These are phyloP conservation scores for Leptodactylus fuscus DNA, from an alignment of 2,113 vertebrate genomes.

Conservation along the genomic window DNA sequence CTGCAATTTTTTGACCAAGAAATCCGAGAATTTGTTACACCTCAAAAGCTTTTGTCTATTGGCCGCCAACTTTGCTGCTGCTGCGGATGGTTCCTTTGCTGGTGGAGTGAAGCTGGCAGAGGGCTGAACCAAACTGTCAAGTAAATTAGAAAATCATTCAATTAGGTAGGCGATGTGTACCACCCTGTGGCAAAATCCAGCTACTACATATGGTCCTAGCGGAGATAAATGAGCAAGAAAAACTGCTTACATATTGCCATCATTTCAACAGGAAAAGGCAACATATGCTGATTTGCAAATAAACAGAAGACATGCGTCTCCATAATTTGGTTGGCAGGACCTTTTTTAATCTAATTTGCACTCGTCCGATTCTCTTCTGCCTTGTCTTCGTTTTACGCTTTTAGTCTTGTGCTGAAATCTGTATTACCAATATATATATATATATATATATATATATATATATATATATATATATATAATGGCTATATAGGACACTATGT, in stretches of 20 bases:
- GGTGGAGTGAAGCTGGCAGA: slow-evolving; percentile 74
- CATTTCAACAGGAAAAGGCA: slow-evolving; percentile 54
- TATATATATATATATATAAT: too few relatives aligned
- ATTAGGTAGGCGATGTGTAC: slow-evolving; percentile 83
- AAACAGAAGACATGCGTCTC: slow-evolving; percentile 52
- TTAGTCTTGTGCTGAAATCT: background rate
- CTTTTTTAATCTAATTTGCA: slow-evolving; percentile 42
- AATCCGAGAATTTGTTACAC: slow-evolving; percentile 52
- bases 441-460: too few relatives aligned
- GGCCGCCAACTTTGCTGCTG: slow-evolving; percentile 75
- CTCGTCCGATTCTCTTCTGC: slow-evolving; percentile 29
- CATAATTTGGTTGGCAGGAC: slow-evolving; percentile 25
- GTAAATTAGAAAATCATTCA: slow-evolving; percentile 74
- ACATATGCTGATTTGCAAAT: slow-evolving; percentile 58
- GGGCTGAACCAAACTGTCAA: slow-evolving; percentile 72
- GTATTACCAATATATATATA: background rate
- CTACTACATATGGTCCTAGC: slow-evolving; percentile 77
- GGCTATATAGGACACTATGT: background rate
- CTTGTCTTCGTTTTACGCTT: background rate
- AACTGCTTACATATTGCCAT: slow-evolving; percentile 55
- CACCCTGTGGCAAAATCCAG: slow-evolving; percentile 88
- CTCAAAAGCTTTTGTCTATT: slow-evolving; percentile 63
- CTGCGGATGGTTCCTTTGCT: slow-evolving; percentile 75
- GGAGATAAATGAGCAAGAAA: slow-evolving; percentile 59
- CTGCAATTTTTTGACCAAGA: background rate